Conservation (phyloP, 2,888 invertebrate species). For the Heliconius cydno region DNA sequence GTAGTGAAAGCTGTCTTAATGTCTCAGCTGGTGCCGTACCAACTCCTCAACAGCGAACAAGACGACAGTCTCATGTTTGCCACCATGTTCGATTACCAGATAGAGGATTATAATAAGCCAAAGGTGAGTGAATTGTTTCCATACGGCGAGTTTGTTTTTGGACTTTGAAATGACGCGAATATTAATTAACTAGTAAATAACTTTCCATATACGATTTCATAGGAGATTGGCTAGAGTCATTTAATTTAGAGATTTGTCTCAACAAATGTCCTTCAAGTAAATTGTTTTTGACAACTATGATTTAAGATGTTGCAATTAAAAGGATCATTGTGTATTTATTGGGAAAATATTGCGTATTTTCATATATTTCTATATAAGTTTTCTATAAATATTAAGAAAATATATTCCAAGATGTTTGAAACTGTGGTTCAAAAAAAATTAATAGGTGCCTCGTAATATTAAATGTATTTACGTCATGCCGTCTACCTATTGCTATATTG, state of each 20-base stretch:
- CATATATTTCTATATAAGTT: not conserved
- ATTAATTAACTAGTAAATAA: slow-evolving; percentile 61
- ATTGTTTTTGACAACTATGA: not conserved
- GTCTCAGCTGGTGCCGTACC: slow-evolving; percentile 86
- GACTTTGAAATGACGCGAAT: slow-evolving; percentile 47
- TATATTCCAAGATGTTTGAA: not conserved
- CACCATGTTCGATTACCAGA: slow-evolving; percentile 82
- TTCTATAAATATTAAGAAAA: not conserved
- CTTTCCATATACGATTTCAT: slow-evolving; percentile 57
- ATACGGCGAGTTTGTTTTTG: slow-evolving; percentile 33
- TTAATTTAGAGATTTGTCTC: not conserved
- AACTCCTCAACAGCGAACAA: slow-evolving; percentile 76
- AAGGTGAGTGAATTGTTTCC: slow-evolving; percentile 62
- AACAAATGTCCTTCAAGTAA: not conserved
- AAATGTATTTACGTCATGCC: slow-evolving; percentile 3
- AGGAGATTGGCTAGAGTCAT: slow-evolving; percentile 7
- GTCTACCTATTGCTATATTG: not conserved
- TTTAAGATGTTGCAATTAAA: not conserved
- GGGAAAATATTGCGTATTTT: not conserved
- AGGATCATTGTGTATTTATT: not conserved
- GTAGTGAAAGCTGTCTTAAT: slow-evolving; percentile 79
- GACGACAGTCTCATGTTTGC: slow-evolving; percentile 83
- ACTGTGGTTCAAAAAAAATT: not conserved
- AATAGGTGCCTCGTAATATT: not conserved
- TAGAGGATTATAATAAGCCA: slow-evolving; percentile 76